A percentile compares a stretch with the other conserved stretches of the same genome.
Evolutionary conservation across 2,113 vertebrate genomes (phyloP).

Genomic region (Caloenas nicobarica): DNA sequence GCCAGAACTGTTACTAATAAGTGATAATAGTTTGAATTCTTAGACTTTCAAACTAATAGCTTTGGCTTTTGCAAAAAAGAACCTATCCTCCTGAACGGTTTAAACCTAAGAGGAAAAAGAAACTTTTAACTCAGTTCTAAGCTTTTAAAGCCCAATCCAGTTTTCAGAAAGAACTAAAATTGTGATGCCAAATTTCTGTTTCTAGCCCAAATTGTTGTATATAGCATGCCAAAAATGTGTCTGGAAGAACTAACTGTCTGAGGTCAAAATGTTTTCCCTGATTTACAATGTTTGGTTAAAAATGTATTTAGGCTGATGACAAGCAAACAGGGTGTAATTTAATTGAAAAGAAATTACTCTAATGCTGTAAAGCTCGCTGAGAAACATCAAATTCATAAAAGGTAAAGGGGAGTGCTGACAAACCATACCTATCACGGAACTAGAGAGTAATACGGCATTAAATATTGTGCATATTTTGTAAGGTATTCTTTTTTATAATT

Average conservation of each 20-base stretch:
- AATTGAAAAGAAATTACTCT: slow-evolving; percentile 9
- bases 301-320: slow-evolving; percentile 24
- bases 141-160: background rate
- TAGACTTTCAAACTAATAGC: background rate
- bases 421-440: background rate
- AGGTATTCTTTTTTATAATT: slow-evolving; percentile 32
- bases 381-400: background rate
- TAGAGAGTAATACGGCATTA: background rate
- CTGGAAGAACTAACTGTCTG: background rate
- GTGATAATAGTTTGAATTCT: background rate
- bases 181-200: background rate
- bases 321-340: slow-evolving; percentile 29
- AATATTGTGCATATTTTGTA: slow-evolving; percentile 33
- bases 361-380: background rate
- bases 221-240: background rate
- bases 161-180: background rate
- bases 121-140: background rate
- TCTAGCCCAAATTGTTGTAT: background rate
- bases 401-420: slow-evolving; percentile 28
- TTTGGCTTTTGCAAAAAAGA: background rate
- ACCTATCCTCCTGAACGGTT: background rate
- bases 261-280: slow-evolving; percentile 16
- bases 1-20: background rate
- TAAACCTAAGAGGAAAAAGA: background rate
- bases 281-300: slow-evolving; percentile 44